A percentile compares a stretch with the other conserved stretches of the same genome.
These are phyloP conservation scores for Beroe ovata DNA, from an alignment of 37 sponge, comb jelly and placozoan species.

Conservation along the genomic window DNA sequence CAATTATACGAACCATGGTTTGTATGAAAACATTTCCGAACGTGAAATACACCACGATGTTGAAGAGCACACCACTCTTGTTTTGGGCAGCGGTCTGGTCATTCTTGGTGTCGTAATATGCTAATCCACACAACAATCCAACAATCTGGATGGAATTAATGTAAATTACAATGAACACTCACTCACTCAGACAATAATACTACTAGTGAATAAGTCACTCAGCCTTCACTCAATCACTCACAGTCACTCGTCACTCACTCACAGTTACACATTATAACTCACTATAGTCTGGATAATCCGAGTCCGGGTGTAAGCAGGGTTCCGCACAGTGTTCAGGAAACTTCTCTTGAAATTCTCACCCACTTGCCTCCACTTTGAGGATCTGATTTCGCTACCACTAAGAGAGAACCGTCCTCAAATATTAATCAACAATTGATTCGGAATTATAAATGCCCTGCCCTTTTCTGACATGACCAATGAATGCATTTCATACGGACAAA, in stretches of 20 bases:
- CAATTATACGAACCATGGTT: conserved; percentile 18
- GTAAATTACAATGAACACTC: no score
- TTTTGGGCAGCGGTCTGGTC: conserved; percentile 57
- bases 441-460: no score
- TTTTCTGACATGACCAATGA: no score
- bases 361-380: conserved; percentile 6
- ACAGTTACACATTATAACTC: no score
- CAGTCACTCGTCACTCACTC: no score
- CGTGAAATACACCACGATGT: conserved; percentile 36
- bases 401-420: no score
- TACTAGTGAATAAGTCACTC: no score
- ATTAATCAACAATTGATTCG: no score
- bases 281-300: conserved; percentile 43
- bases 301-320: conserved; percentile 35
- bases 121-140: conserved; percentile 48
- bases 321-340: conserved; percentile 59
- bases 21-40: conserved; percentile 62
- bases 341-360: conserved; percentile 67
- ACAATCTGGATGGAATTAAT: conserved; percentile 18
- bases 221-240: no score
- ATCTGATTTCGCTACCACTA: background rate
- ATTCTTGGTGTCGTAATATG: conserved; percentile 52
- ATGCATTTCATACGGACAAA: no score
- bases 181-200: no score
- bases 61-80: conserved; percentile 59